These are phyloP conservation scores for Macroglossus sobrinus DNA, from an alignment of 2,113 vertebrate species.

Conservation along the genomic window DNA sequence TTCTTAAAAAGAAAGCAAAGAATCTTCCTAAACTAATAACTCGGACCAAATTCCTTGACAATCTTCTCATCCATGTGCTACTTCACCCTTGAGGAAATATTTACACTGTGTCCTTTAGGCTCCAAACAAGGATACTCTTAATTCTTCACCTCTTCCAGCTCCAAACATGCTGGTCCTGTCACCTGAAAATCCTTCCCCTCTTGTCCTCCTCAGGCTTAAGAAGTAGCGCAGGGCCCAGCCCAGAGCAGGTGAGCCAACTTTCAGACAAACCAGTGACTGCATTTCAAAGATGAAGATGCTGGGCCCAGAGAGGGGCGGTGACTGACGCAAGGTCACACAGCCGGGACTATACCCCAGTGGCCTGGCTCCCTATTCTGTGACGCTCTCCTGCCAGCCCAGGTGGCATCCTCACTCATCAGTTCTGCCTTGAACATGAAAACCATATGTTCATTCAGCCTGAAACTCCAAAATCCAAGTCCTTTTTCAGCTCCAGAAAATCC, in stretches of 20 bases:
- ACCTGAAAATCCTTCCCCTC: background rate
- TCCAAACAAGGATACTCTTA: background rate
- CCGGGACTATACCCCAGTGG: background rate
- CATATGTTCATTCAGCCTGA: background rate
- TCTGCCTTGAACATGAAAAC: background rate
- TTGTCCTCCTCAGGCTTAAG: background rate
- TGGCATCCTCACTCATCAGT: background rate
- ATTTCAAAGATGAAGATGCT: background rate
- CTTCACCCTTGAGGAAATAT: background rate
- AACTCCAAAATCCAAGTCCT: background rate
- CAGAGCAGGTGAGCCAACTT: background rate
- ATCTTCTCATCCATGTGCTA: no score
- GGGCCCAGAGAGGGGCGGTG: background rate
- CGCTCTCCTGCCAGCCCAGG: rapidly evolving
- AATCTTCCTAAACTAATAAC: background rate
- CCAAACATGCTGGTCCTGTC: rapidly evolving
- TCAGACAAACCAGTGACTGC: background rate
- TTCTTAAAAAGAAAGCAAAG: background rate
- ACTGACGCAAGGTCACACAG: background rate
- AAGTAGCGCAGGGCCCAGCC: background rate
- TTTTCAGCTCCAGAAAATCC: background rate
- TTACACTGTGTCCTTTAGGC: background rate
- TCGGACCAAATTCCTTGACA: background rate
- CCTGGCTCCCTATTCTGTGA: background rate
- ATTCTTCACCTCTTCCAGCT: background rate